These are phyloP conservation scores for Motacilla alba DNA, from an alignment of 2,113 vertebrate species.

Conservation along the genomic window DNA sequence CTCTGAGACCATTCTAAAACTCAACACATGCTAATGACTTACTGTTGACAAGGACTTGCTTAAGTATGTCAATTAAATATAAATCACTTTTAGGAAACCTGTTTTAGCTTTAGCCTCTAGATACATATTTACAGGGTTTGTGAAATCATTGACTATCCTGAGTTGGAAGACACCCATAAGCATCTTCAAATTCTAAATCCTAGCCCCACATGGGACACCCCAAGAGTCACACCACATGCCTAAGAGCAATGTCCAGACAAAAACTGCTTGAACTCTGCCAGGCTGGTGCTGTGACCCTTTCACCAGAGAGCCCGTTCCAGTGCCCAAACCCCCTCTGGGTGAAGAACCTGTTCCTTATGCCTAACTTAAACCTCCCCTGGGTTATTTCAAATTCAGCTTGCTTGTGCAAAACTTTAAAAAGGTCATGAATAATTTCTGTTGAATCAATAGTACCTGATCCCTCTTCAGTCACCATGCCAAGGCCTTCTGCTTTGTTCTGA, in stretches of 20 bases:
- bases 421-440: not conserved
- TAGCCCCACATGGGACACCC: not conserved
- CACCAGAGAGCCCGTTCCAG: not conserved
- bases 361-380: not conserved
- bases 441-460: conserved; percentile 85
- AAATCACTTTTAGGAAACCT: not conserved
- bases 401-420: not conserved
- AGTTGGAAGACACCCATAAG: not conserved
- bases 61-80: not conserved
- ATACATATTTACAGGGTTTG: not conserved
- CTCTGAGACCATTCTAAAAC: not conserved
- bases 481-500: conserved; percentile 96
- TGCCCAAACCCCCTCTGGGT: not conserved
- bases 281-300: not conserved
- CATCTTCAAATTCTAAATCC: not conserved
- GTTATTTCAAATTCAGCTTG: not conserved
- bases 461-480: conserved; percentile 97
- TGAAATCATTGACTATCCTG: not conserved
- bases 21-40: not conserved
- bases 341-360: not conserved
- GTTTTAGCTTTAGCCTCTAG: not conserved
- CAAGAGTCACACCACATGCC: not conserved
- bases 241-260: not conserved
- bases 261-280: not conserved
- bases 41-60: not conserved